Evolutionary conservation across 2,888 invertebrate species (phyloP), one percentile per base, ranked within the genome.

Genomic region (Xylophagus ater): DNA sequence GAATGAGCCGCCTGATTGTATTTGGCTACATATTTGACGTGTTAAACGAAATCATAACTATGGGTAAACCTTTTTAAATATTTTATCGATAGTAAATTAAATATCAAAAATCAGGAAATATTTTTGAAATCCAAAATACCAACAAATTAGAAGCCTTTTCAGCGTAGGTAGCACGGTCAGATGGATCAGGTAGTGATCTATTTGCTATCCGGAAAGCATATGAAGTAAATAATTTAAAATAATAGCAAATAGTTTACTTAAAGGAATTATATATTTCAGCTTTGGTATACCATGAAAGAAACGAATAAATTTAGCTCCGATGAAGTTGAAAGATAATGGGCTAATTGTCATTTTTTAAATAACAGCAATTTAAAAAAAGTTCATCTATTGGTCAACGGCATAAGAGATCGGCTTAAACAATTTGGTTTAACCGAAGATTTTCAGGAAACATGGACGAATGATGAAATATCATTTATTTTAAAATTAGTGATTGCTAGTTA

Each of bases 21-120:
- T 66, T 94, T 3, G 94, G 94, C 0, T 78, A 89, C 54, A 75
- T 86, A 34, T 93, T 83, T 54, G 87, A 86, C 38, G 75, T 86
- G 28, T 62, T 94, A 7, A 79, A 85, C 7, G 93, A 94, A 45
- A 69, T 81, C 13, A 72, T 93, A 37, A 79, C 90, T 38, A 93
- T 96, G 64, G 89, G 62, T 62, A 42, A 42, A 14, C n/a, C n/a
- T n/a, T n/a, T n/a, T n/a, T n/a, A n/a, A n/a, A n/a, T n/a, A n/a
- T n/a, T n/a, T n/a, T n/a, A n/a, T n/a, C n/a, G n/a, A n/a, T n/a
- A n/a, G n/a, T n/a, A n/a, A n/a, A n/a, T n/a, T n/a, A n/a, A n/a
- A n/a, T n/a, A n/a, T 0, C 72, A 90, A 69, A 78, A 84, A 1
- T 73, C 84, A 6, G 85, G 84, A 53, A 83, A 78, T 48, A 67